A percentile compares a stretch with the other conserved stretches of the same genome.
These are phyloP conservation scores for Nomada ferruginata DNA, from an alignment of 2,888 invertebrate species.

Conservation along the genomic window DNA sequence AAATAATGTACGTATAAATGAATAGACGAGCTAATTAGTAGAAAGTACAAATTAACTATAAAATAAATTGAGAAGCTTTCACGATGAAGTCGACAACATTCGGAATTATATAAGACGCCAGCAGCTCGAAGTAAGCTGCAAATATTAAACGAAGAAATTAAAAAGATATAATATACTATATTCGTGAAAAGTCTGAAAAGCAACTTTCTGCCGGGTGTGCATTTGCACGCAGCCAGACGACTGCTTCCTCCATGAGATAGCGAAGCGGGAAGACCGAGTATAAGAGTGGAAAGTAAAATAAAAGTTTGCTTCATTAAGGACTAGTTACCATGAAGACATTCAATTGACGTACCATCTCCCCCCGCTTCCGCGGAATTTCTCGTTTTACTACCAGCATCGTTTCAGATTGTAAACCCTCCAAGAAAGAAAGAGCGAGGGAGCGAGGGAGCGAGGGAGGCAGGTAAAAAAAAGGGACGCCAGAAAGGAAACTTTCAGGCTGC, in stretches of 20 bases:
- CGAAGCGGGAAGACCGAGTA: constrained; percentile 28
- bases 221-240: constrained; percentile 15
- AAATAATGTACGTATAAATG: constrained; percentile 12
- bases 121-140: not conserved
- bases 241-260: constrained; percentile 13
- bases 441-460: constrained; percentile 9
- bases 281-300: constrained; percentile 69
- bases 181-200: constrained; percentile 2
- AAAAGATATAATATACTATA: not conserved
- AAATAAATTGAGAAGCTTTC: not conserved
- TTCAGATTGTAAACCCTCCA: constrained; percentile 62
- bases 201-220: constrained; percentile 26
- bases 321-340: constrained; percentile 73
- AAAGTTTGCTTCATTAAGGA: constrained; percentile 73
- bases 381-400: constrained; percentile 69
- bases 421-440: constrained; percentile 3
- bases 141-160: constrained; percentile 12
- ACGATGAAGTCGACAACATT: not conserved
- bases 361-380: constrained; percentile 37
- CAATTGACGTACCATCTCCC: constrained; percentile 67
- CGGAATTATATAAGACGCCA: not conserved
- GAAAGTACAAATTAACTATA: constrained; percentile 9
- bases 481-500: constrained; percentile 56
- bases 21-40: constrained; percentile 14
- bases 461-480: constrained; percentile 2